Evolutionary conservation across 1,140 invertebrate genomes (phyloP), one percentile per base, ranked within the genome.

Genomic region (Eciton burchellii): DNA sequence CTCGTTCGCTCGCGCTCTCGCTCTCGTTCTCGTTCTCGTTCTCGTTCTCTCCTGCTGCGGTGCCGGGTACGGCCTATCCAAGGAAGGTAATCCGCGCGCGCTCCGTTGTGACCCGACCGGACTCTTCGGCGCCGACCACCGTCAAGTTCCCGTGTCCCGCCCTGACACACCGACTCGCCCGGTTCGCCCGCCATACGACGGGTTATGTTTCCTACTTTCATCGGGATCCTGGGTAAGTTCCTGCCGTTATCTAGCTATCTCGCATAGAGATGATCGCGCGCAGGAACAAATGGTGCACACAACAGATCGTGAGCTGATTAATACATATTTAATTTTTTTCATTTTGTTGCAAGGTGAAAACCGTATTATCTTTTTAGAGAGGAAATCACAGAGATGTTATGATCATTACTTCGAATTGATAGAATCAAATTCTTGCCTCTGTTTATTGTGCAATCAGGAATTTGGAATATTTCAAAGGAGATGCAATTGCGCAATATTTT

Each of bases 201-300:
- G 96, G 96, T 96, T 96, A 96, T 96, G 95, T 96, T 96, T 96
- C 95, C 94, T 94, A 95, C 95, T 95, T 96, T 95, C 94, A 96
- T 96, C 93, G 95, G 95, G 90, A 96, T 96, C 92, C 94, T 96
- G 96, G 95, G 95, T 96, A 93, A 95, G 95, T 94, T 9, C 12
- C n/a, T 21, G 12, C n/a, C 47, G 1, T 54, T 62, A 29, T 29
- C 14, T 9, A 43, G 16, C 24, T 19, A n/a, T 29, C 41, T 1
- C 19, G 6, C 24, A 6, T 49, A 14, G 60, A 26, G 12, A 35
- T 35, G 35, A 35, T 35, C 35, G 35, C 35, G 35, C 35, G 35
- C 11, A 6, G 29, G 12, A 16, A 11, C 29, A 21, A 77, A 54
- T 11, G 49, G 29, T 41, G 49, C 66, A 26, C 45, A 26, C 26